Evolutionary conservation across 2,113 vertebrate species (phyloP).

Genomic region (Indicator maculatus): DNA sequence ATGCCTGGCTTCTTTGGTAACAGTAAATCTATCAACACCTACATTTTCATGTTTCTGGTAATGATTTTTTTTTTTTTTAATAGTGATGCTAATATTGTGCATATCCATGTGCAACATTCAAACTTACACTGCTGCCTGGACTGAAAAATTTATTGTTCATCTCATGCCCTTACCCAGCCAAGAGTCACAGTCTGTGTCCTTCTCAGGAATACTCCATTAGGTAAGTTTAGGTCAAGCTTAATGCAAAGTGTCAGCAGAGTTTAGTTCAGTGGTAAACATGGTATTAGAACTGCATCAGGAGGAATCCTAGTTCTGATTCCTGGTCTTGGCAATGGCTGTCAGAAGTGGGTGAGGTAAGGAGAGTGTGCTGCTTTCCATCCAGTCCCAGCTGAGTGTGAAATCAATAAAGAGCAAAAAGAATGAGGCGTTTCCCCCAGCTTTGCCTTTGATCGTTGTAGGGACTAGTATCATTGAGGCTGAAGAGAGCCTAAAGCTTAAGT

Average conservation of each 20-base stretch:
- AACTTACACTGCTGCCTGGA: background rate
- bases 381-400: background rate
- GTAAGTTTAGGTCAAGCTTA: background rate
- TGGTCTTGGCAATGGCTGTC: background rate
- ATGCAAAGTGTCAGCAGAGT: background rate
- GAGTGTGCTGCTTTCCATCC: background rate
- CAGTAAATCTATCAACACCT: background rate
- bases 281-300: background rate
- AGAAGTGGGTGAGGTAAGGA: background rate
- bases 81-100: background rate
- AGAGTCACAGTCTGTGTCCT: background rate
- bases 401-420: background rate
- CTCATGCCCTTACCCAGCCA: background rate
- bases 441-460: background rate
- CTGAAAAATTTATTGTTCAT: background rate
- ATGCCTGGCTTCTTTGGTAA: background rate
- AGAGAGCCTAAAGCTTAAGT: background rate
- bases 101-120: background rate
- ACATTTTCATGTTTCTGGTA: background rate
- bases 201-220: background rate
- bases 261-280: background rate
- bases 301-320: background rate
- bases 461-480: background rate
- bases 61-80: background rate
- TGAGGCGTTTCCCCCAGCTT: background rate